Base-by-base conservation (phyloP, 1,140 invertebrate genomes). In the Metaphire vulgaris region DNA sequence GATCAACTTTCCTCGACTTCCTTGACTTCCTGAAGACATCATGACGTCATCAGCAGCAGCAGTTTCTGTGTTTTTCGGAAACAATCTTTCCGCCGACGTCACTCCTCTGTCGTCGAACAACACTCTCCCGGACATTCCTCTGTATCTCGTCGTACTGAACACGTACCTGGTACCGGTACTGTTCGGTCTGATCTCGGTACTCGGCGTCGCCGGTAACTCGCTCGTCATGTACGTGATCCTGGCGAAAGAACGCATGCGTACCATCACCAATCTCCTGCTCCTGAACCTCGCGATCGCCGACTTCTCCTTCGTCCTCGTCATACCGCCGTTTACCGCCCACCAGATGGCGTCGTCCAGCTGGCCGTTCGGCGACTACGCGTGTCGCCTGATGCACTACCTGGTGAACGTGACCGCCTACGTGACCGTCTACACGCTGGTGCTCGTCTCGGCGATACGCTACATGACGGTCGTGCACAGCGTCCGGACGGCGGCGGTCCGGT, bases 401-500 rank as follows among this genome's bases (percentile, higher is more conserved):
- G n/a, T n/a, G n/a, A n/a, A n/a, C n/a, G n/a, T n/a, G n/a, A n/a
- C n/a, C n/a, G n/a, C n/a, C n/a, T n/a, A n/a, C n/a, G n/a, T n/a
- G n/a, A n/a, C n/a, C n/a, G n/a, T n/a, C n/a, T n/a, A n/a, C n/a
- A n/a, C n/a, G n/a, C n/a, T n/a, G n/a, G n/a, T n/a, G n/a, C n/a
- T 97, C 67, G 96, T 97, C 93, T 95, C 93, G 31, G 85, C 95
- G 33, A 94, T 96, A 84, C 90, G 94, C 66, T 75, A 75, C 67
- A 75, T 75, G 74, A 75, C 74, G 29, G 56, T 75, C 28, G 74
- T 75, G 21, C 74, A 75, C 64, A 68, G 69, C 74, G 28, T 29
- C 21, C 28, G 65, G 26, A 75, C 74, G 31, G 30, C 66, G 6
- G 1, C 2, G 1, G 30, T 75, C 32, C 74, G 74, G n/a, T 69